Evolutionary conservation across 2,113 vertebrate genomes (phyloP), one percentile per base, ranked within the genome.

Genomic region (Ardeotis arabs): DNA sequence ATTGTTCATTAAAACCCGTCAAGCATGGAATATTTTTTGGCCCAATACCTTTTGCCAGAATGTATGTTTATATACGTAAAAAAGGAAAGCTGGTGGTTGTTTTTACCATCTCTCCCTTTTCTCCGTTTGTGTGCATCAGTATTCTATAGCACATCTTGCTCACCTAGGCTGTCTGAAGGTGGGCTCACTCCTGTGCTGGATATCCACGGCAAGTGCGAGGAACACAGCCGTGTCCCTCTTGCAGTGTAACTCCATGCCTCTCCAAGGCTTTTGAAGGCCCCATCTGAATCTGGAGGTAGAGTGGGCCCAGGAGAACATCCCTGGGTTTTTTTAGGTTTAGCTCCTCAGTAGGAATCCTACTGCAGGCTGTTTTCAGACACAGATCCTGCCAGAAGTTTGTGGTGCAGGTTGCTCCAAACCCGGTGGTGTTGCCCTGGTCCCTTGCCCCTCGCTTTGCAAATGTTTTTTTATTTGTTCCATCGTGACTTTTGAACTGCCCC

Each of bases 401-500:
- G 75, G 68, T 55, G 64, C 77, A 73, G 86, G 80, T 93, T 39
- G n/a, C 55, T 60, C 63, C 50, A 49, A 82, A 75, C 12, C 14
- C 0, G 0, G 35, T 33, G 76, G 85, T 64, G 33, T 85, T 92
- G 59, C 79, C 47, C 75, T 86, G 0, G 0, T 56, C 39, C 50
- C 35, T 75, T 81, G 90, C 50, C 64, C 69, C 52, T 87, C 5
- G 2, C 79, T 89, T 80, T 73, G 73, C 55, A 55, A 91, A 70
- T 22, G 27, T 21, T 83, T 75, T 93, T 91, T 91, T 90, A 35
- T 89, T 93, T 93, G 74, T 84, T 97, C 80, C 53, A 31, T 16
- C 0, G 14, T 87, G 91, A 96, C 96, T 95, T 89, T 72, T 95
- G 90, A 96, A 89, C 96, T 95, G 60, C 93, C 27, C 23, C 72